phyloP scores from a whole-genome alignment of 1,140 invertebrate genomes.

The Halictus rubicundus region DNA sequence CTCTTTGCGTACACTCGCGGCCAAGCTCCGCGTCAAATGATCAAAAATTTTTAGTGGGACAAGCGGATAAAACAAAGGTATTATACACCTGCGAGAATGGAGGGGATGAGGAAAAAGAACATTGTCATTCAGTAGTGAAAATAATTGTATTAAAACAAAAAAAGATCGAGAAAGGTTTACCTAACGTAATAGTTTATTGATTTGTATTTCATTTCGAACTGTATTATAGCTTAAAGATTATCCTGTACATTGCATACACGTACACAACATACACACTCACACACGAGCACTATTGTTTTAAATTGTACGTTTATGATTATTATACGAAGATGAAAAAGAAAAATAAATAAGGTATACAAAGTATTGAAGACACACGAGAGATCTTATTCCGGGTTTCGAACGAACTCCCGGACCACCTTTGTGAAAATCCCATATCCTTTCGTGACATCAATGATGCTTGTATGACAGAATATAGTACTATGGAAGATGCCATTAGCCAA shows the following conservation, averaged over 20 bases:
- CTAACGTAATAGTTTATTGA: constrained; percentile 78
- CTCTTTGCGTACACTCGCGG: constrained; percentile 28
- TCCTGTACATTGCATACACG: constrained; percentile 80
- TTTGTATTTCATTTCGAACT: constrained; percentile 79
- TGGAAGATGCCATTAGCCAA: no score
- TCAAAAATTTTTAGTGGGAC: constrained; percentile 52
- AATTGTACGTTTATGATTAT: constrained; percentile 79
- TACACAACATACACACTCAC: constrained; percentile 76
- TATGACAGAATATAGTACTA: no score
- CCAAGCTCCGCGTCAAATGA: constrained; percentile 26
- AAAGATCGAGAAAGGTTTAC: constrained; percentile 68
- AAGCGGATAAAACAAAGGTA: constrained; percentile 18
- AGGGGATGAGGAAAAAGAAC: constrained; percentile 36
- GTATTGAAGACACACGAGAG: constrained; percentile 77
- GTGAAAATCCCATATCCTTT: no score
- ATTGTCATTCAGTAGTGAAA: constrained; percentile 79
- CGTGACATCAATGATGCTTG: no score
- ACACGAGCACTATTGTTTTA: constrained; percentile 78
- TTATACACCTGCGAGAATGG: constrained; percentile 33
- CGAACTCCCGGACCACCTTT: constrained; percentile 5
- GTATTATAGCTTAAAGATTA: constrained; percentile 80
- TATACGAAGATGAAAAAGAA: constrained; percentile 78
- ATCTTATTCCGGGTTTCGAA: constrained; percentile 73
- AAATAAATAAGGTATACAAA: constrained; percentile 79
- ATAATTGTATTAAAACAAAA: constrained; percentile 76